These are phyloP conservation scores for Andrena fulva DNA, from an alignment of 2,888 invertebrate species.

Conservation along the genomic window DNA sequence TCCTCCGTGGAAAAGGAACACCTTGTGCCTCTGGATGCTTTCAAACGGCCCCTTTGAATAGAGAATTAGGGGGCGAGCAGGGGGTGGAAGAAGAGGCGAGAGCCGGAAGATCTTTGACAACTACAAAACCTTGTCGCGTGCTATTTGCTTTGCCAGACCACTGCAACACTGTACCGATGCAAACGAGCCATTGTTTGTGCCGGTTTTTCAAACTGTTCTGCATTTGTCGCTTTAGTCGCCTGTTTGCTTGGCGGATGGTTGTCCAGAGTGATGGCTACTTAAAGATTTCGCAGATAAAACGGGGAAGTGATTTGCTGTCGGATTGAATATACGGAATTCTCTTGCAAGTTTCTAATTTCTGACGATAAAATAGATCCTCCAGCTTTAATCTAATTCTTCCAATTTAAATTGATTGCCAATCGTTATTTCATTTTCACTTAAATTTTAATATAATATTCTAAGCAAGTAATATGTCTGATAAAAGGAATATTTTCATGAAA, in stretches of 20 bases:
- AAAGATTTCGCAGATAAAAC: no score
- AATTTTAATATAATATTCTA: no score
- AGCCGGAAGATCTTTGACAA: slow-evolving; percentile 36
- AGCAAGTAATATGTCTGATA: no score
- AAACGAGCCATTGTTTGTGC: slow-evolving; percentile 31
- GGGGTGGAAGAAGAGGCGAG: neutral
- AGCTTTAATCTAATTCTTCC: no score
- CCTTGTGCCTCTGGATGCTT: slow-evolving; percentile 25
- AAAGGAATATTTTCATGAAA: no score
- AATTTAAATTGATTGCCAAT: no score
- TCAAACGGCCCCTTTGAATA: slow-evolving; percentile 25
- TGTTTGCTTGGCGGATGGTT: neutral
- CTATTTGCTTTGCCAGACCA: slow-evolving; percentile 17
- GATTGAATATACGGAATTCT: no score
- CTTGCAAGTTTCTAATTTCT: no score
- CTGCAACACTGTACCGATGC: slow-evolving; percentile 8
- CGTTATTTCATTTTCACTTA: no score
- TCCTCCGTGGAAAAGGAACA: slow-evolving; percentile 30
- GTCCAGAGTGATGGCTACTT: neutral
- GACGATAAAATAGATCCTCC: no score
- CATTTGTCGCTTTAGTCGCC: neutral
- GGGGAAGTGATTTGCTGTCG: no score
- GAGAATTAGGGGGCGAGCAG: neutral
- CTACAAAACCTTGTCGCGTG: slow-evolving; percentile 9
- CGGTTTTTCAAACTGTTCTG: slow-evolving; percentile 11